Percentiles rank a stretch among this genome's conserved stretches.
Conservation (phyloP, 1,140 invertebrate genomes). For the Copidosoma floridanum region DNA sequence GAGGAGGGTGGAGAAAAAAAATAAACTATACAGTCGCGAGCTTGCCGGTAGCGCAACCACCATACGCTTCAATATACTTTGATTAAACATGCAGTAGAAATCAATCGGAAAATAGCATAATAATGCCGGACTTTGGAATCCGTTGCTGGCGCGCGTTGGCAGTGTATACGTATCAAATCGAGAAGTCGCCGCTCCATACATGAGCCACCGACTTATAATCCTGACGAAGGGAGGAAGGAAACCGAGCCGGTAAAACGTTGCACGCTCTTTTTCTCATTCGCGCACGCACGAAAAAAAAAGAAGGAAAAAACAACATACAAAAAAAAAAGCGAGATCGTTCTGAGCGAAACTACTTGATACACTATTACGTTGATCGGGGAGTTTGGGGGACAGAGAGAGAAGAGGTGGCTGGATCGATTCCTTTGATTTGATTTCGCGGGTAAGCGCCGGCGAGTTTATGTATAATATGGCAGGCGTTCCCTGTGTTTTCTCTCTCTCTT, state of each 20-base stretch:
- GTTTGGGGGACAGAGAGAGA: not conserved
- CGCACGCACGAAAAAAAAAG: not conserved
- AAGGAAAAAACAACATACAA: not conserved
- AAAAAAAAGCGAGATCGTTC: conserved; percentile 21
- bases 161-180: not conserved
- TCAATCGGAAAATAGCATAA: conserved; percentile 18
- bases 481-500: not conserved
- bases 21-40: not conserved
- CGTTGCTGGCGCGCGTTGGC: conserved; percentile 10
- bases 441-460: too few relatives aligned
- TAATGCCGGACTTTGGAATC: conserved; percentile 28
- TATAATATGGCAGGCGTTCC: too few relatives aligned
- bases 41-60: conserved; percentile 13
- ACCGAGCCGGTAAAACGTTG: too few relatives aligned
- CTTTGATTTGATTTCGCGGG: not conserved
- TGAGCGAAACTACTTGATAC: conserved; percentile 24
- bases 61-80: too few relatives aligned
- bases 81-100: conserved; percentile 3
- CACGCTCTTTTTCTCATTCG: too few relatives aligned
- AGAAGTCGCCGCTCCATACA: conserved; percentile 5
- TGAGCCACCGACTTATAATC: too few relatives aligned
- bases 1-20: too few relatives aligned
- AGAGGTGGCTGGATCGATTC: conserved; percentile 1
- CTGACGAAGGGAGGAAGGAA: too few relatives aligned
- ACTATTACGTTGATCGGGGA: too few relatives aligned